Evolutionary conservation across 2,888 invertebrate genomes (phyloP), one percentile per base, ranked within the genome.

Genomic region (Agrochola litura): DNA sequence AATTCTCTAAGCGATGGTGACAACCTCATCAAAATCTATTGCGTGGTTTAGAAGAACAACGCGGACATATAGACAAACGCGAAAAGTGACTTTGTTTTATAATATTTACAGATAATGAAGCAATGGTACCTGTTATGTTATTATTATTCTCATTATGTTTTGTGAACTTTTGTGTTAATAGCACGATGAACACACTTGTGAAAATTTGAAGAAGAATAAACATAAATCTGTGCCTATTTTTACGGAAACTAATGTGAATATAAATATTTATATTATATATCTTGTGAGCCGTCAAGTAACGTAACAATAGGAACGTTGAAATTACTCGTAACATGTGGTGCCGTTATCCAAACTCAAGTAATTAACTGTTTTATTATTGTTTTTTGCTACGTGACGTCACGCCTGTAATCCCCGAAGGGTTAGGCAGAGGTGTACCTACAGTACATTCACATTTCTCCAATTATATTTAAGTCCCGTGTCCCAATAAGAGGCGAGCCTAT

Each of bases 181-280:
- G 16, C 19, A 54, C 37, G 68, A 30, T 25, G 16, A 58, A 74
- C 64, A 64, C 22, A 68, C 22, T 49, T 41, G 6, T 19, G 2
- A 61, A 52, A 6, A 9, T 41, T n/a, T 41, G 52, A n/a, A 52
- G 30, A 22, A 67, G n/a, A 54, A 58, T 37, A 52, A 16, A 14
- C 25, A 61, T n/a, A 30, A 61, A 67, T 25, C 1, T 65, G n/a
- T 60, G n/a, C 1, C 16, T 54, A 68, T 63, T 58, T 77, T 76
- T 49, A 64, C 12, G n/a, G 10, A 77, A 65, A 65, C 54, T n/a
- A 72, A 56, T 58, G 19, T 56, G 41, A 25, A 41, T 60, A 49
- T 46, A 77, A 71, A 61, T 66, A 66, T 71, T 66, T 66, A 61
- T 30, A 56, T n/a, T 6, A 37, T 19, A 5, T 61, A 52, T 22